phyloP scores from a whole-genome alignment of 1,140 invertebrate genomes.

The Uloborus diversus region DNA sequence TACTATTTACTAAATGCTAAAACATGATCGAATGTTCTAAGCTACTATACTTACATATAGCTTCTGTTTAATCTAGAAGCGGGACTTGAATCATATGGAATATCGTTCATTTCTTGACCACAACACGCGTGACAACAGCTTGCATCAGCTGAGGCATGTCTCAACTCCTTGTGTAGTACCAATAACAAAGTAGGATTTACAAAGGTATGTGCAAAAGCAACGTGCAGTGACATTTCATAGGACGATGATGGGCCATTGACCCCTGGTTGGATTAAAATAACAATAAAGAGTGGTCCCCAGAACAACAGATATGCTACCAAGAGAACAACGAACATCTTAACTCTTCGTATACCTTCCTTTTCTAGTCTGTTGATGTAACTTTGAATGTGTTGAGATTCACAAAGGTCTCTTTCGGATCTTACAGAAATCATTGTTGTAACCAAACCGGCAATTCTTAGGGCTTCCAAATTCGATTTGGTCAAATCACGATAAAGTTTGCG shows the following conservation, averaged over 20 bases:
- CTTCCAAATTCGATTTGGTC: slow-evolving; percentile 76
- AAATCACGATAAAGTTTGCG: slow-evolving; percentile 84
- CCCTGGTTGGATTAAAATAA: slow-evolving; percentile 72
- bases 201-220: slow-evolving; percentile 86
- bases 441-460: slow-evolving; percentile 76
- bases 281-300: slow-evolving; percentile 87
- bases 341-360: slow-evolving; percentile 72
- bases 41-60: slow-evolving; percentile 35
- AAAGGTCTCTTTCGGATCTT: slow-evolving; percentile 57
- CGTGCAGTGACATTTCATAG: slow-evolving; percentile 83
- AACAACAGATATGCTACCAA: slow-evolving; percentile 84
- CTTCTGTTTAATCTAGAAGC: slow-evolving; percentile 25
- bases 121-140: slow-evolving; percentile 19
- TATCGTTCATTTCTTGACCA: not conserved
- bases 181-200: slow-evolving; percentile 84
- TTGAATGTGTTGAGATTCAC: slow-evolving; percentile 71
- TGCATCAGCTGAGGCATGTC: not conserved
- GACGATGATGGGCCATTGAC: slow-evolving; percentile 36
- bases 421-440: slow-evolving; percentile 79
- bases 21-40: no score
- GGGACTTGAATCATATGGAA: slow-evolving; percentile 24
- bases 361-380: slow-evolving; percentile 81
- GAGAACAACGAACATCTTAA: slow-evolving; percentile 85
- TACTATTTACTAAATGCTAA: no score
- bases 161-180: slow-evolving; percentile 71